Evolutionary conservation across 92 coral and sea anemone genomes (phyloP), one percentile per base, ranked within the genome.

Genomic region (Anthopleura xanthogrammica): DNA sequence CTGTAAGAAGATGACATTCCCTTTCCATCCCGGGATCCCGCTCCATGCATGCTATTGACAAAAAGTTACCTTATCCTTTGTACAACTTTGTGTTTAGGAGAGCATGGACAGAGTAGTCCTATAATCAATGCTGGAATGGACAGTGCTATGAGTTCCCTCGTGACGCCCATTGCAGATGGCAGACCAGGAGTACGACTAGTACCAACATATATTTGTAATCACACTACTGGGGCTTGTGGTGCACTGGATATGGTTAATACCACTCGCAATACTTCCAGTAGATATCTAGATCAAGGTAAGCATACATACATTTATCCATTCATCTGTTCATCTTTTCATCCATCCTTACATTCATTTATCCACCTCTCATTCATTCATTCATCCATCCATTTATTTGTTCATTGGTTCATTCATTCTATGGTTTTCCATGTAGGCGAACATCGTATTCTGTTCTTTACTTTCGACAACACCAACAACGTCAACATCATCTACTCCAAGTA

Each of bases 391-490:
- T 54, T 13, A 54, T 54, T 46, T 9, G 14, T 54, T 54, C 16
- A 2, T 54, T 54, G 3, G 16, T 54, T 13, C 16, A 36, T 22
- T 12, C 13, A 6, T 68, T 68, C 41, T 13, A n/a, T 29, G 10
- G 16, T 23, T 29, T 68, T 36, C 29, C 9, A 10, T 22, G 57
- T 78, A 17, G 56, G 6, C 29, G 3, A 72, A 5, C 19, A 23
- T 5, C 72, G 79, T 56, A 36, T 60, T 39, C 36, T 84, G 22
- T 84, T 84, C 65, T 84, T 84, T 12, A 24, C 82, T 13, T 84
- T 84, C 46, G 87, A 84, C 73, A 77, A 65, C 70, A 84, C 87
- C 70, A 84, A 84, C 79, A 68, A 70, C 64, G 12, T 42, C 41
- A 77, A 64, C 36, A 17, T 77, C 20, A 9, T 84, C 66, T 82